A percentile compares a stretch with the other conserved stretches of the same genome.
These are phyloP conservation scores for Pelusios castaneus DNA, from an alignment of 2,113 vertebrate species.

Conservation along the genomic window DNA sequence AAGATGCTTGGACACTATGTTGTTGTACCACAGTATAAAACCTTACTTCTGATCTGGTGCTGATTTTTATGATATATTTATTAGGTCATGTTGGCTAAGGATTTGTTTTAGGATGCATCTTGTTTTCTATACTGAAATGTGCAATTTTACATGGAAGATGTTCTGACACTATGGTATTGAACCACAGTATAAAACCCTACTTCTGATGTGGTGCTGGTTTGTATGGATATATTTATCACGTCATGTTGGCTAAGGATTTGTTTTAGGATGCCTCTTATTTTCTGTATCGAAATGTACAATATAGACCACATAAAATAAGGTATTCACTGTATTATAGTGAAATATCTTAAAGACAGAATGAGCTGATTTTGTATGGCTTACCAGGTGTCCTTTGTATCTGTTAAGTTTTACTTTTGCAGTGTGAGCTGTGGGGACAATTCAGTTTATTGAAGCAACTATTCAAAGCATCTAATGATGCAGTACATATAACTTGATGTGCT, in stretches of 20 bases:
- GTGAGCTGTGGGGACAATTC: conserved; percentile 40
- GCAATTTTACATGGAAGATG: neutral
- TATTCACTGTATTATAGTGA: neutral
- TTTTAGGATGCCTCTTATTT: neutral
- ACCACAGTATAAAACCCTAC: neutral
- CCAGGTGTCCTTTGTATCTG: neutral
- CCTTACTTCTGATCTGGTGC: neutral
- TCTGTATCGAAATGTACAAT: neutral
- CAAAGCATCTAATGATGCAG: conserved; percentile 41
- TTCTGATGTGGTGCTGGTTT: neutral
- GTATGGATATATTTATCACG: neutral
- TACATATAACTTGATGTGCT: conserved; percentile 49
- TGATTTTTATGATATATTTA: neutral
- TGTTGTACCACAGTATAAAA: neutral
- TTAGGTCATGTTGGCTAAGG: neutral
- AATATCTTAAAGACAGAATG: conserved; percentile 25
- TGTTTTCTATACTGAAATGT: neutral
- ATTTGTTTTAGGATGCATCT: neutral
- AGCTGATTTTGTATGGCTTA: conserved; percentile 25
- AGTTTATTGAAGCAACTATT: conserved; percentile 60
- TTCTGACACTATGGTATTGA: neutral
- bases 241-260: neutral
- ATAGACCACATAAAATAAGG: neutral
- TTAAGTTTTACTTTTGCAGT: conserved; percentile 48
- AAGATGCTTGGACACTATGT: neutral